phyloP scores from a whole-genome alignment of 2,888 invertebrate species.

The Coecobrya sp. region DNA sequence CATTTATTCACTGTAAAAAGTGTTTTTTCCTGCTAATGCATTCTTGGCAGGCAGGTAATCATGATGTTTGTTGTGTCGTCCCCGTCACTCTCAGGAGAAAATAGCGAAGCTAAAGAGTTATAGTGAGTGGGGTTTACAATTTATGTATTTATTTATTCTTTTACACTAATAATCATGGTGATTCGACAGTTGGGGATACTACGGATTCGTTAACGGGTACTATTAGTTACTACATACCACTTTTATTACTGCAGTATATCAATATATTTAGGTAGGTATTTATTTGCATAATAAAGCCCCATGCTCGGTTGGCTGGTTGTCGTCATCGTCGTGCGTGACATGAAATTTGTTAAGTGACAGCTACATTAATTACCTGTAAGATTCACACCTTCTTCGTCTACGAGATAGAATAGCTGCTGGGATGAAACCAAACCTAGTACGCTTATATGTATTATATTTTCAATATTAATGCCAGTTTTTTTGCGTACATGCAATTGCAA shows the following conservation, averaged over 20 bases:
- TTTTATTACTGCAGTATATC: background rate
- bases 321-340: constrained; percentile 43
- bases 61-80: background rate
- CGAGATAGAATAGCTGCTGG: background rate
- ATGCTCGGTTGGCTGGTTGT: constrained; percentile 6
- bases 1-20: background rate
- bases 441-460: background rate
- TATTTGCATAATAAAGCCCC: background rate
- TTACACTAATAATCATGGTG: constrained; percentile 7
- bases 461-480: background rate
- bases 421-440: background rate
- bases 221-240: background rate
- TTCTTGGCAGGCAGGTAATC: constrained; percentile 23
- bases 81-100: background rate
- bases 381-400: constrained; percentile 63
- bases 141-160: background rate
- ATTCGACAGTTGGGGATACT: background rate
- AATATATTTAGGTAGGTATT: background rate
- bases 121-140: background rate
- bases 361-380: constrained; percentile 70
- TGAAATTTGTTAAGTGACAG: constrained; percentile 69
- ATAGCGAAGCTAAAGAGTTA: background rate
- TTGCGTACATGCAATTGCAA: too few species aligned
- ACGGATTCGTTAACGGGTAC: background rate
- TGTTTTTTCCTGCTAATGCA: background rate